Conservation (phyloP, 2,113 vertebrate species). For the Mormyrus iriodes region DNA sequence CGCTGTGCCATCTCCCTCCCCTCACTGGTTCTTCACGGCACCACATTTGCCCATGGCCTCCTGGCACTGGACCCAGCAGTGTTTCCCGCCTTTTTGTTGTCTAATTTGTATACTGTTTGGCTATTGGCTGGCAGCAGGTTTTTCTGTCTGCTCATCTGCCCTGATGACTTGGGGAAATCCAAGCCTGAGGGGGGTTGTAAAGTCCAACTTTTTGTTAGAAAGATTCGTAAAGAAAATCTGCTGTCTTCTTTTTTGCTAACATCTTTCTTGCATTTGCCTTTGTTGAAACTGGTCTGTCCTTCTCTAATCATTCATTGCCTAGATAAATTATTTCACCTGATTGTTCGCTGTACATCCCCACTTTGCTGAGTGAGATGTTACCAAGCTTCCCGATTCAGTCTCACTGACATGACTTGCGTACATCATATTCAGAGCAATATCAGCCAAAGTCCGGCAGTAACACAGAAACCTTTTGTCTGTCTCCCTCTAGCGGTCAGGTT, state of each 20-base stretch:
- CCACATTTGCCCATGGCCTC: neutral
- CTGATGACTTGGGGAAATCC: neutral
- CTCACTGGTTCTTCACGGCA: neutral
- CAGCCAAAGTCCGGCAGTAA: neutral
- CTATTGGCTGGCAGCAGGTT: neutral
- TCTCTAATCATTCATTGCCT: neutral
- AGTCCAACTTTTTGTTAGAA: neutral
- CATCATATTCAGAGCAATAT: neutral
- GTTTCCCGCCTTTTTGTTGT: neutral
- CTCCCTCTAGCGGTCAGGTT: conserved; percentile 15
- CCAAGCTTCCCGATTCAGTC: neutral
- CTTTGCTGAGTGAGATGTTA: neutral
- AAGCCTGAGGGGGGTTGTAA: neutral
- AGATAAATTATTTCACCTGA: neutral
- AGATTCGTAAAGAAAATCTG: neutral
- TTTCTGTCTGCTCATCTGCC: neutral
- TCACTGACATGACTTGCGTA: neutral
- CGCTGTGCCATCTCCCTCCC: neutral
- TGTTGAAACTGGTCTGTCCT: neutral
- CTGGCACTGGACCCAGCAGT: neutral
- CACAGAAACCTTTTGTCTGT: neutral
- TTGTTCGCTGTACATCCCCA: neutral
- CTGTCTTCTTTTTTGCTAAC: neutral
- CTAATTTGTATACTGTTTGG: neutral
- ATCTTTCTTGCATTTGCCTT: neutral